Evolutionary conservation across 2,797 vertebrate genomes (phyloP).

Genomic region (Chiloscyllium punctatum): DNA sequence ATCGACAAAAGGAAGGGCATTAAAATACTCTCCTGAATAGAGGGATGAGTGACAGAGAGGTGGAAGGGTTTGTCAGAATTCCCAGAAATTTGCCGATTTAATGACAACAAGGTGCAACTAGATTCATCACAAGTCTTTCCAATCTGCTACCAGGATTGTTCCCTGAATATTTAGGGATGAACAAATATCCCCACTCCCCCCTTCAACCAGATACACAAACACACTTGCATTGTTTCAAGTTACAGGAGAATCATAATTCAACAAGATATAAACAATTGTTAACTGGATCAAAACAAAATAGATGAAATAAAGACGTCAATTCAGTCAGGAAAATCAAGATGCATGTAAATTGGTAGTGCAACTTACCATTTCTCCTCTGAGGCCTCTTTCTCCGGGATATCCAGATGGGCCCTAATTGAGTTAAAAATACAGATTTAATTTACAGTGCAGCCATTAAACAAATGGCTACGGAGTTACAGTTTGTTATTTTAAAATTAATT

Average conservation of each 20-base stretch:
- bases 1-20: too few relatives aligned
- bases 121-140: neutral
- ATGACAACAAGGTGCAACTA: neutral
- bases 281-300: neutral
- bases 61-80: neutral
- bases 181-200: neutral
- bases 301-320: neutral
- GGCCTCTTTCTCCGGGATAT: constrained; percentile 66
- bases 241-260: neutral
- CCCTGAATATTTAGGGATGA: neutral
- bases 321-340: neutral
- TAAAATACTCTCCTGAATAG: neutral
- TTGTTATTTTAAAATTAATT: neutral
- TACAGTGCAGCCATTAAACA: neutral
- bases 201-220: too few relatives aligned
- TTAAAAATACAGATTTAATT: neutral
- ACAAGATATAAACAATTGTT: neutral
- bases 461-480: neutral
- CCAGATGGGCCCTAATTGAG: constrained; percentile 61
- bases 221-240: neutral
- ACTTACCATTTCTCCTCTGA: constrained; percentile 70
- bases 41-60: neutral
- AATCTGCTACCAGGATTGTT: neutral
- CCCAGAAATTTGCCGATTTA: neutral
- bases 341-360: neutral